Base-by-base conservation (phyloP, 2,888 invertebrate species). In the Leucophenga maculata region DNA sequence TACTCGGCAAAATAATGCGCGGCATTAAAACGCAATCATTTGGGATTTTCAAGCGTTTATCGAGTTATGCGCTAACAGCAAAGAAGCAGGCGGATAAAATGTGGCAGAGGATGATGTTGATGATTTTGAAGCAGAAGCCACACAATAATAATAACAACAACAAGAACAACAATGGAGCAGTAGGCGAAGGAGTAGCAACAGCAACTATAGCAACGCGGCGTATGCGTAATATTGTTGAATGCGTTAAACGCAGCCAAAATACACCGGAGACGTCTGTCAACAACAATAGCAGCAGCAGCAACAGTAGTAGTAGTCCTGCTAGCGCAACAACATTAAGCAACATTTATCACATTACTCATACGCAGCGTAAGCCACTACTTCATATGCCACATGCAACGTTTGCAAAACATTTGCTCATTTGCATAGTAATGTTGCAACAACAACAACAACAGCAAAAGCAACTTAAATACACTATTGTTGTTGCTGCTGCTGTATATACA, bases 1-100 rank as follows among this genome's bases (percentile, higher is more conserved):
- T 84, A 83, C 83, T 87, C 80, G 86, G 83, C 78, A 80, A 83
- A 80, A 83, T 87, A 85, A 87, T 86, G 85, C 86, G 86, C 74
- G 83, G 87, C 86, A 87, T 87, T 86, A 87, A 86, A 87, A 86
- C 84, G 85, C 87, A 87, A 86, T 87, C 86, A 86, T 85, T 84
- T 80, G 85, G 86, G 86, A 86, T 86, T 83, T 84, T 85, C 79
- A 82, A 83, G 82, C 86, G 83, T 86, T 87, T 87, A 87, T 86
- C 86, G 85, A 85, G 83, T 79, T 85, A 83, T 77, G 78, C 78
- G 79, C 81, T 82, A 65, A 69, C 76, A 76, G 80, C 79, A 64
- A 73, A 70, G 77, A 26, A 14, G 46, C 18, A 46, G 6, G 62
- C 16, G 6, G 20, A 13, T 46, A 18, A 62, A 60, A 14, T 22